A percentile compares a stretch with the other conserved stretches of the same genome.
These are phyloP conservation scores for Coleophora deauratella DNA, from an alignment of 2,888 invertebrate species.

Conservation along the genomic window DNA sequence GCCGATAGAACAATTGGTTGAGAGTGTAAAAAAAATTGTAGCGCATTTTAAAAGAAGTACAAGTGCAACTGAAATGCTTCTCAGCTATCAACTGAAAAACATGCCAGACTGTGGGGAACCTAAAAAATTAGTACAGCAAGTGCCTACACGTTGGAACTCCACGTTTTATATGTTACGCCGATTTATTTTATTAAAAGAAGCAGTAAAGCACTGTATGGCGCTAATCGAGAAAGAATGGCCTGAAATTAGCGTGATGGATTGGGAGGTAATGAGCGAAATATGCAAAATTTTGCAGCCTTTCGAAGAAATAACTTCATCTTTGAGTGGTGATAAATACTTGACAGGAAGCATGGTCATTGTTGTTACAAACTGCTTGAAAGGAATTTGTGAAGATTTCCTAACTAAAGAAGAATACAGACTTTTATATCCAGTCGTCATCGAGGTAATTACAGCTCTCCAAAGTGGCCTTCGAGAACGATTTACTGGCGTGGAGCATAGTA, in stretches of 20 bases:
- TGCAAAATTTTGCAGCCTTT: conserved; percentile 11
- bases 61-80: conserved; percentile 2
- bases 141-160: conserved; percentile 9
- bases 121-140: conserved; percentile 5
- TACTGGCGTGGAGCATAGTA: conserved; percentile 3
- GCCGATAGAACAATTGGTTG: background rate
- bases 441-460: background rate
- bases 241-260: conserved; percentile 5
- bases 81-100: conserved; percentile 1
- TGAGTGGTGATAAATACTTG: conserved; percentile 15
- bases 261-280: conserved; percentile 6
- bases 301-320: conserved; percentile 13
- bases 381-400: conserved; percentile 1
- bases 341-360: conserved; percentile 14
- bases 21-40: conserved; percentile 9
- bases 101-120: conserved; percentile 1
- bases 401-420: conserved; percentile 1
- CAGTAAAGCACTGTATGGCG: conserved; percentile 4
- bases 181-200: conserved; percentile 2
- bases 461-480: background rate
- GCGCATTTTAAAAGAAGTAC: conserved; percentile 5
- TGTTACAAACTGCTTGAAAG: conserved; percentile 2
- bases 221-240: conserved; percentile 9
- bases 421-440: background rate
- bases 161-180: conserved; percentile 1